These are phyloP conservation scores for Sinodicranocentrus sp. DNA, from an alignment of 2,888 invertebrate species.

Conservation along the genomic window DNA sequence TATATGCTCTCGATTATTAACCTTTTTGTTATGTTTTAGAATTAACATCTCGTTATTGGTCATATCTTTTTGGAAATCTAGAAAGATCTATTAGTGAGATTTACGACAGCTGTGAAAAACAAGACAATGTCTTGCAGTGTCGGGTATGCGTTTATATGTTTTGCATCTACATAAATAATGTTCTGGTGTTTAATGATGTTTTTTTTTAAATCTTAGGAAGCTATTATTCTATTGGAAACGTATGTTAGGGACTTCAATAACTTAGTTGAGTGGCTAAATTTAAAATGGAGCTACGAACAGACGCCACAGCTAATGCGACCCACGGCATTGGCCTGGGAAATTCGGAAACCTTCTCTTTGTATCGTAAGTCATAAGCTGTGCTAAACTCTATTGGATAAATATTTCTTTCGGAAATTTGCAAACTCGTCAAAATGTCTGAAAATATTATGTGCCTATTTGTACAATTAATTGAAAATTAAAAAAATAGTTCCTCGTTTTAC, in stretches of 20 bases:
- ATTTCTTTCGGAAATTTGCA: too few species aligned
- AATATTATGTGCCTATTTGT: too few species aligned
- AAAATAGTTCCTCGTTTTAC: too few species aligned
- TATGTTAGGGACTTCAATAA: conserved; percentile 96
- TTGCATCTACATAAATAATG: too few species aligned
- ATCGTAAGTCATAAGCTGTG: too few species aligned
- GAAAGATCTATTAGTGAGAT: conserved; percentile 96
- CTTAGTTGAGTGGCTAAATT: conserved; percentile 94
- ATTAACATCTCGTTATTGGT: conserved; percentile 95
- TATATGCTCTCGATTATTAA: neutral
- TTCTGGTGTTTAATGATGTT: conserved; percentile 17
- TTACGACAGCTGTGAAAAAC: conserved; percentile 96
- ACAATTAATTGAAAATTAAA: too few species aligned
- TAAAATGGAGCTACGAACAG: conserved; percentile 96
- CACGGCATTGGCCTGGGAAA: conserved; percentile 96
- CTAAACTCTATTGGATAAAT: too few species aligned
- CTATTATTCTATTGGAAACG: conserved; percentile 94
- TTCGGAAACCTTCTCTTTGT: conserved; percentile 91
- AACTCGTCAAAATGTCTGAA: too few species aligned
- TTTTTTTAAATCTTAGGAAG: conserved; percentile 83
- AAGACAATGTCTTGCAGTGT: conserved; percentile 95
- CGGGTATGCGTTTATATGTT: conserved; percentile 79
- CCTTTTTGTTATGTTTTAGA: conserved; percentile 80
- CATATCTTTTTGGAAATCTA: conserved; percentile 94
- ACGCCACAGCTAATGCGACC: conserved; percentile 91